Evolutionary conservation across 2,113 vertebrate species (phyloP), one percentile per base, ranked within the genome.

Genomic region (Mobula hypostoma): DNA sequence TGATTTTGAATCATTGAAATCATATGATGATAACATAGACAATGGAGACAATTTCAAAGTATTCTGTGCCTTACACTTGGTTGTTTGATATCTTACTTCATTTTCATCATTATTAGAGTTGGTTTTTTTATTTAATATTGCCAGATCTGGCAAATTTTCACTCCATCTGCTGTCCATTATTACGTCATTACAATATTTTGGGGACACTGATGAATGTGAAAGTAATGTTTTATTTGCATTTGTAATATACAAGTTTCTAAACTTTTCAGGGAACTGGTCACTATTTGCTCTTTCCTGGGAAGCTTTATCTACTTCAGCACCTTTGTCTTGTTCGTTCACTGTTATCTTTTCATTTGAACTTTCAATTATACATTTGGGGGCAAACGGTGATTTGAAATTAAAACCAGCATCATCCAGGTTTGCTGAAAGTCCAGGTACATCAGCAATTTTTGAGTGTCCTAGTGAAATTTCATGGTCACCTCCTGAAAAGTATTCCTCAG

Each of bases 41-140:
- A 24, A 27, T 24, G 70, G 29, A 93, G 70, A 66, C 15, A 74
- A 74, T 11, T 29, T 93, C 21, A 93, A 93, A 5, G 8, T 93
- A 74, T 17, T 74, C 27, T 74, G 70, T 93, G 70, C 24, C 70
- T 56, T 27, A 93, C 12, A 12, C 40, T 56, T 70, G 29, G 40
- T 24, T 92, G 40, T 72, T 72, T 74, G 19, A 24, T 93, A 40
- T 19, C 40, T 72, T 40, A 15, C 5, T 72, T 92, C 32, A 48
- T 93, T 93, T 93, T 74, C 40, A 14, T 74, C 21, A 93, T 48
- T 74, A 93, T 93, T 74, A 93, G 21, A 3, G 21, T 93, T 93
- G 56, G 70, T 12, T 74, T 93, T 36, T 74, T 76, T 74, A 24
- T 93, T 72, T 29, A 74, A 74, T 93, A 70, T 93, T 74, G 48